Percentiles rank a stretch among this genome's conserved stretches.
These are phyloP conservation scores for Microplitis deprimator DNA, from an alignment of 2,888 invertebrate species.

Conservation along the genomic window DNA sequence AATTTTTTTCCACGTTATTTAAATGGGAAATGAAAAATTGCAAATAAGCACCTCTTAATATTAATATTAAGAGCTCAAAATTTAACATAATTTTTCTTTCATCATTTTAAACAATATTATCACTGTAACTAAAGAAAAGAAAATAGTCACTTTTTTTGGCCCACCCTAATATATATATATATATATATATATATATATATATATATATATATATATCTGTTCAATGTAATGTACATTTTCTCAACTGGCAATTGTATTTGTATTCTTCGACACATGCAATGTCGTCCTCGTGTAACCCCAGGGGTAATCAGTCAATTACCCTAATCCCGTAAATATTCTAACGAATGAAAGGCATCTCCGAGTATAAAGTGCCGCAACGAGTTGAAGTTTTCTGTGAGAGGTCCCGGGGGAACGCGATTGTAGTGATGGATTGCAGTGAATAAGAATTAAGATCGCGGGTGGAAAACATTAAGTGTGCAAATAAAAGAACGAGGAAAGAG, in stretches of 20 bases:
- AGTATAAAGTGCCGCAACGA: conserved; percentile 37
- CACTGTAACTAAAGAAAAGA: too few relatives aligned
- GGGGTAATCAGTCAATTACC: conserved; percentile 65
- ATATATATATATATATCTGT: neutral
- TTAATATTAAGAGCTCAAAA: too few relatives aligned
- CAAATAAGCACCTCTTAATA: too few relatives aligned
- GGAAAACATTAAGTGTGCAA: conserved; percentile 28
- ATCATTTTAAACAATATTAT: too few relatives aligned
- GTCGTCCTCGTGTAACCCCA: conserved; percentile 54
- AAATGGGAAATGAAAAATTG: too few relatives aligned
- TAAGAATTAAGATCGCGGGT: conserved; percentile 36
- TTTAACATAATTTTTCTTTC: too few relatives aligned
- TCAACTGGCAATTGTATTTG: neutral
- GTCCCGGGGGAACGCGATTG: conserved; percentile 13
- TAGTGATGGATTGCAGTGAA: conserved; percentile 27
- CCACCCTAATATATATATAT: too few relatives aligned
- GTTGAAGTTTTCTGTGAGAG: conserved; percentile 9
- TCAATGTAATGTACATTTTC: neutral
- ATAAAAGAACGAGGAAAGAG: conserved; percentile 13
- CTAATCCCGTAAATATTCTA: conserved; percentile 70
- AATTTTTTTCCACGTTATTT: too few relatives aligned
- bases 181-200: too few relatives aligned
- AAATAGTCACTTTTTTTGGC: too few relatives aligned
- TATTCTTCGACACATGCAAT: conserved; percentile 48
- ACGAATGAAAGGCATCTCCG: conserved; percentile 57